Conservation (phyloP, 92 coral and sea anemone genomes). For the Metridium senile region DNA sequence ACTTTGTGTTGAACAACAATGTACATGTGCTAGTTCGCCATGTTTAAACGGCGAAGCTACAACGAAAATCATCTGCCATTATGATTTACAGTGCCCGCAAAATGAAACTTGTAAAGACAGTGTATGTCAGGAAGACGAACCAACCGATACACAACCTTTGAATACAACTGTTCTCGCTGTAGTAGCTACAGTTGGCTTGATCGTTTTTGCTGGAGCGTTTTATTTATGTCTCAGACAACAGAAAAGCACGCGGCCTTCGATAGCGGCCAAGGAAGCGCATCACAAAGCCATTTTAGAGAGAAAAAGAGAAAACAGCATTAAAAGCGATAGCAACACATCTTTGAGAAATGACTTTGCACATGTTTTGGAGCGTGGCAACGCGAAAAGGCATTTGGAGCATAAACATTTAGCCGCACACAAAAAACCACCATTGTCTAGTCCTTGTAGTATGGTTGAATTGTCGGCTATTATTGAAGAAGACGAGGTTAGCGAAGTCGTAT, state of each 20-base stretch:
- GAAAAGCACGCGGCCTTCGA: conserved; percentile 14
- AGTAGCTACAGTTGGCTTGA: conserved; percentile 37
- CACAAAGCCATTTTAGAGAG: conserved; percentile 13
- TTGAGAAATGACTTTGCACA: not conserved
- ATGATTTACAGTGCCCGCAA: conserved; percentile 16
- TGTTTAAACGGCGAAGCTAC: conserved; percentile 6
- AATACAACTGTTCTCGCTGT: conserved; percentile 22
- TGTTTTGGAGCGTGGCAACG: not conserved
- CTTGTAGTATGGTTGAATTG: conserved; percentile 22
- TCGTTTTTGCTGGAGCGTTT: conserved; percentile 32
- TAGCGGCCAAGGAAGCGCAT: conserved; percentile 44
- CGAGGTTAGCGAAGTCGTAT: conserved; percentile 28
- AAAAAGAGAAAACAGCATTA: not conserved
- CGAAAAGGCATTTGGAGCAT: not conserved
- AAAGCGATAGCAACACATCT: not conserved
- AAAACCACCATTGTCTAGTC: conserved; percentile 21
- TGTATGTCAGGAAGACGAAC: not conserved
- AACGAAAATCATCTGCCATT: not conserved
- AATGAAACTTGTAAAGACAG: conserved; percentile 36
- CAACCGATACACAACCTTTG: not conserved
- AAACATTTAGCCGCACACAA: conserved; percentile 12
- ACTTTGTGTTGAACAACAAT: conserved; percentile 8
- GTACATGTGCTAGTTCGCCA: conserved; percentile 27
- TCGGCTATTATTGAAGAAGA: conserved; percentile 44
- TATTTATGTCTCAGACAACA: conserved; percentile 33